Percentiles rank a stretch among this genome's conserved stretches.
Evolutionary conservation across 2,113 vertebrate species (phyloP).

Genomic region (Herpailurus yagouaroundi): DNA sequence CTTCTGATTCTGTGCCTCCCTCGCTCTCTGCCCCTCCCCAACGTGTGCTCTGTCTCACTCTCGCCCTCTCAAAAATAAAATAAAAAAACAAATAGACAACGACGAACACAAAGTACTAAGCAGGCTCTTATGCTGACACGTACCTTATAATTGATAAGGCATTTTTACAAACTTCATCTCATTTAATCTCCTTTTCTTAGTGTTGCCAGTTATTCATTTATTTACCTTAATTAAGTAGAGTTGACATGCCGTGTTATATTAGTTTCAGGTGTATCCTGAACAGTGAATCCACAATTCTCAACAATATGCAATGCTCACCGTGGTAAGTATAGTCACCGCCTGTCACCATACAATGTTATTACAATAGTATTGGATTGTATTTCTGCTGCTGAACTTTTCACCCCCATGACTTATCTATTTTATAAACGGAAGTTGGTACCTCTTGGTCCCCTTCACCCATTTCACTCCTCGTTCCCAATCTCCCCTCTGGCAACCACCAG

Average conservation of each 20-base stretch:
- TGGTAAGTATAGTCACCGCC: background rate
- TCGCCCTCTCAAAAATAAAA: too few species aligned
- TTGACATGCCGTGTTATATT: background rate
- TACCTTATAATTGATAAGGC: background rate
- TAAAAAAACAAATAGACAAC: background rate
- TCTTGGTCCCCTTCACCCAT: background rate
- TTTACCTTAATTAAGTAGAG: background rate
- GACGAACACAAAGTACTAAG: background rate
- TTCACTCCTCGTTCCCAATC: background rate
- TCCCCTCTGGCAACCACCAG: background rate
- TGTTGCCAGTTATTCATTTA: background rate
- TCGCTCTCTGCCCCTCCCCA: too few species aligned
- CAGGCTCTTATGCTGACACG: accelerated
- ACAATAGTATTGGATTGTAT: background rate
- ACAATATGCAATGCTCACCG: background rate
- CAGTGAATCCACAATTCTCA: background rate
- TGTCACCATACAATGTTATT: background rate
- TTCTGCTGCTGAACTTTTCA: background rate
- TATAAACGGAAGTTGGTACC: background rate
- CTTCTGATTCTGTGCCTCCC: too few species aligned
- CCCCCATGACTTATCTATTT: background rate
- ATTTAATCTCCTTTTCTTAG: background rate
- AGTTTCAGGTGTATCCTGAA: background rate
- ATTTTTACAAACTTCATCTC: background rate
- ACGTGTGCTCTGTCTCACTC: too few species aligned